A percentile compares a stretch with the other conserved stretches of the same genome.
phyloP scores from a whole-genome alignment of 2,888 invertebrate species.

The Dolichomitus sp. region DNA sequence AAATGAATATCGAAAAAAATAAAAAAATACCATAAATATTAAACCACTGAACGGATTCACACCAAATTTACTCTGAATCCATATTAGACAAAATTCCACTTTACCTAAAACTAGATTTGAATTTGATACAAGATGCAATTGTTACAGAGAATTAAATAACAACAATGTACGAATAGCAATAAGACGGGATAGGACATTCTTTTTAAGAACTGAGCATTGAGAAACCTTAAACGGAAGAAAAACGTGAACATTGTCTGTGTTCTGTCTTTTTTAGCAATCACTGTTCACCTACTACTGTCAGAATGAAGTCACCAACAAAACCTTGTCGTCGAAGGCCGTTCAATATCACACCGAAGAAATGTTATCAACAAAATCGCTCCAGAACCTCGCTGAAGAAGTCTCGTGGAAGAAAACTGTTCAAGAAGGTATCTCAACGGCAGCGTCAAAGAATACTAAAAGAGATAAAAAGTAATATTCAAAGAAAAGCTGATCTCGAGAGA shows the following conservation, averaged over 20 bases:
- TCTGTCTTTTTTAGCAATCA: background rate
- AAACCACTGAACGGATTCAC: too few species aligned
- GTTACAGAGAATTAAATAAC: background rate
- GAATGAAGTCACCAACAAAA: conserved; percentile 11
- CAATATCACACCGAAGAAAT: conserved; percentile 5
- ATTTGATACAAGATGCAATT: background rate
- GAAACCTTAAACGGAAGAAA: background rate
- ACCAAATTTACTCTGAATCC: too few species aligned
- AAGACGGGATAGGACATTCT: background rate
- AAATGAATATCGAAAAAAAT: too few species aligned
- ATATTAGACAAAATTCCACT: too few species aligned
- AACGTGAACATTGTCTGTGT: background rate
- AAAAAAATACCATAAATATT: too few species aligned
- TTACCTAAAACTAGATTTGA: background rate
- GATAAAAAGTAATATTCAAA: background rate
- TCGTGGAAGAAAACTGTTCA: background rate
- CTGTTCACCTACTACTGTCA: background rate
- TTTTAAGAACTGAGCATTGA: background rate
- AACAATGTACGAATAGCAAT: conserved; percentile 7
- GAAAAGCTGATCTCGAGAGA: background rate
- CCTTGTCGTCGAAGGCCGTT: background rate
- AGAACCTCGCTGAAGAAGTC: background rate
- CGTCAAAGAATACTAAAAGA: conserved; percentile 28
- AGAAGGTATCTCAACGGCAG: conserved; percentile 30
- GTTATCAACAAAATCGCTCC: background rate